Evolutionary conservation across 2,113 vertebrate genomes (phyloP).

Genomic region (Cinclus cinclus): DNA sequence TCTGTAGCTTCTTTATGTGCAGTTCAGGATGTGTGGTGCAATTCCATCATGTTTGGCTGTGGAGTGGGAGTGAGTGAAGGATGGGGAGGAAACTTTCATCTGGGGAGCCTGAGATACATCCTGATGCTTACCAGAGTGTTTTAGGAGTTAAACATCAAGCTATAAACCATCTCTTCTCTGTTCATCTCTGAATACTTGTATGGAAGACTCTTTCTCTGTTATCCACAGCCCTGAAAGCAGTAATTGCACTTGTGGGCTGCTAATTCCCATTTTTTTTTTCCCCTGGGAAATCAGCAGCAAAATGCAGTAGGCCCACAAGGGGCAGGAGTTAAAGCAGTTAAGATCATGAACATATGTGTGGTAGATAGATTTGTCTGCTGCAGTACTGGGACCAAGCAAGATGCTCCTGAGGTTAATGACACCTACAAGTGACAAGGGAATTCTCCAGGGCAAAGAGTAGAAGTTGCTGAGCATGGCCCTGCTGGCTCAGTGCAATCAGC

Average conservation of each 20-base stretch:
- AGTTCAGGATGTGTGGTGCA: not conserved
- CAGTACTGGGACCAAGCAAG: rapidly evolving
- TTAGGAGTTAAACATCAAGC: not conserved
- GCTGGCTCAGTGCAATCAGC: not conserved
- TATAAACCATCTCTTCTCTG: not conserved
- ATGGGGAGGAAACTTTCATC: not conserved
- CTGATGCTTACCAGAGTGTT: not conserved
- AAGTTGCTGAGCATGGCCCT: not conserved
- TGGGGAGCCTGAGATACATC: not conserved
- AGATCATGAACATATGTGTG: not conserved
- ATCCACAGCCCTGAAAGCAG: not conserved
- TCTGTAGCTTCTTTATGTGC: not conserved
- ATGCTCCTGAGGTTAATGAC: not conserved
- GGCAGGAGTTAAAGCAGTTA: not conserved
- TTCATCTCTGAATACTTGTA: not conserved
- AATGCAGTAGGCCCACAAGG: not conserved
- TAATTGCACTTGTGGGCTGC: not conserved
- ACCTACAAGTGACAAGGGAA: not conserved
- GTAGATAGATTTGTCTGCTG: not conserved
- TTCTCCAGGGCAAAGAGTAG: not conserved
- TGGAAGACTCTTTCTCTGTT: not conserved
- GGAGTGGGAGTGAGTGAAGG: not conserved
- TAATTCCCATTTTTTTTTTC: not conserved
- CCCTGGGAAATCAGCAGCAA: not conserved
- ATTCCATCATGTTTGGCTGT: not conserved